Conservation (phyloP, 2,888 invertebrate species). For the Oscheius sp. region DNA sequence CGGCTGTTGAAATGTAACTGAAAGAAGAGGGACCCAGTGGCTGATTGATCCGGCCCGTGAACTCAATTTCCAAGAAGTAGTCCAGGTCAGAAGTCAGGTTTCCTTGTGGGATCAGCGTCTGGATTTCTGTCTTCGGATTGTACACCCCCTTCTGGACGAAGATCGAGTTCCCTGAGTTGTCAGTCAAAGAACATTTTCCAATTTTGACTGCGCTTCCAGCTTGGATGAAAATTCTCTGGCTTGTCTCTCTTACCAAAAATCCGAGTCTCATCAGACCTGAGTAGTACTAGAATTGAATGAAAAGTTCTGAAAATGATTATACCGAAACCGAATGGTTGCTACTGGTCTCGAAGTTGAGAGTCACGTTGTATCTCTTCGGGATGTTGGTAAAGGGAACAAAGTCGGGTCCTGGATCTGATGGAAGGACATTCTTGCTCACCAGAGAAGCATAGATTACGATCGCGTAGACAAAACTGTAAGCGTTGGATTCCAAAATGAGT, state of each 20-base stretch:
- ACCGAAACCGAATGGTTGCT: constrained; percentile 7
- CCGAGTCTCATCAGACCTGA: constrained; percentile 9
- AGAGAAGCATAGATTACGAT: constrained; percentile 27
- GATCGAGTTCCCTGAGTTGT: not conserved
- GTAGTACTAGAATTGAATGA: constrained; percentile 1
- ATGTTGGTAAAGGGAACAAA: constrained; percentile 33
- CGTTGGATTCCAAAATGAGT: not conserved
- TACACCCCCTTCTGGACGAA: constrained; percentile 21
- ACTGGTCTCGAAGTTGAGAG: constrained; percentile 19
- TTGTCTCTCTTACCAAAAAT: constrained; percentile 6
- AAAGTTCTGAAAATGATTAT: not conserved
- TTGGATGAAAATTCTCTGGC: constrained; percentile 12
- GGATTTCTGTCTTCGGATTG: constrained; percentile 34
- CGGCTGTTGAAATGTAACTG: constrained; percentile 4
- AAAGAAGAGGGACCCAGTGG: constrained; percentile 5
- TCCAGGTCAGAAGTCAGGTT: constrained; percentile 24
- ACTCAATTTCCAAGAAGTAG: constrained; percentile 21
- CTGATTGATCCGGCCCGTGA: not conserved
- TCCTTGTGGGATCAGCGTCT: constrained; percentile 25
- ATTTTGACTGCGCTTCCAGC: constrained; percentile 18
- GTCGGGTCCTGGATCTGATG: constrained; percentile 28
- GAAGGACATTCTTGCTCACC: constrained; percentile 35
- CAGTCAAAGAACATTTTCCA: not conserved
- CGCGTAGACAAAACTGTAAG: constrained; percentile 25
- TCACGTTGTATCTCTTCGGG: constrained; percentile 23